Conservation (phyloP, 1,140 invertebrate species). For the Caenorhabditis remanei region DNA sequence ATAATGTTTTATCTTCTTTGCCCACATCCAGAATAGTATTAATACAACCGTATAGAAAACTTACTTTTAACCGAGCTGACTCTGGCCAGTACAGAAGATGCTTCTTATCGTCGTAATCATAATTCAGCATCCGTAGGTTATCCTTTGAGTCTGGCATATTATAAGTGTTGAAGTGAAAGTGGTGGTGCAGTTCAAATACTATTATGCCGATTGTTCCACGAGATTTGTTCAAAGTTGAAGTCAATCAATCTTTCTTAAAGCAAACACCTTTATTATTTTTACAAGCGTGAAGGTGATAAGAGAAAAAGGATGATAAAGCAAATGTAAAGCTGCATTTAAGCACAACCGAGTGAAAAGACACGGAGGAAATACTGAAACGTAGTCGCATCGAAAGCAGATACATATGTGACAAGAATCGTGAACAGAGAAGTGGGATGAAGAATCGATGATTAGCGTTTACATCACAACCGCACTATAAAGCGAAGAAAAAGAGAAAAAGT, state of each 20-base stretch:
- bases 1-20: too few species aligned
- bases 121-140: constrained; percentile 18
- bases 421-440: background rate
- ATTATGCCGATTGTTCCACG: background rate
- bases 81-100: constrained; percentile 56
- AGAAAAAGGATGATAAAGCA: background rate
- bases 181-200: constrained; percentile 6
- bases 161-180: background rate
- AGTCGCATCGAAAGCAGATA: constrained; percentile 21
- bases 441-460: constrained; percentile 43
- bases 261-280: constrained; percentile 35
- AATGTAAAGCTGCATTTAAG: constrained; percentile 16
- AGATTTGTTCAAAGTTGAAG: background rate
- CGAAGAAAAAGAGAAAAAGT: constrained; percentile 8
- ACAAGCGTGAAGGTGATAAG: constrained; percentile 11
- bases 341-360: constrained; percentile 6
- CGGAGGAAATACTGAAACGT: background rate
- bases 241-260: background rate
- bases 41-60: background rate
- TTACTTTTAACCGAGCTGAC: constrained; percentile 55
- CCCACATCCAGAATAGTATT: too few species aligned
- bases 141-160: background rate
- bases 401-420: constrained; percentile 21
- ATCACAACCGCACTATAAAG: constrained; percentile 31
- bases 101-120: constrained; percentile 45